phyloP scores from a whole-genome alignment of 2,113 vertebrate genomes.

The Hydropotes inermis region DNA sequence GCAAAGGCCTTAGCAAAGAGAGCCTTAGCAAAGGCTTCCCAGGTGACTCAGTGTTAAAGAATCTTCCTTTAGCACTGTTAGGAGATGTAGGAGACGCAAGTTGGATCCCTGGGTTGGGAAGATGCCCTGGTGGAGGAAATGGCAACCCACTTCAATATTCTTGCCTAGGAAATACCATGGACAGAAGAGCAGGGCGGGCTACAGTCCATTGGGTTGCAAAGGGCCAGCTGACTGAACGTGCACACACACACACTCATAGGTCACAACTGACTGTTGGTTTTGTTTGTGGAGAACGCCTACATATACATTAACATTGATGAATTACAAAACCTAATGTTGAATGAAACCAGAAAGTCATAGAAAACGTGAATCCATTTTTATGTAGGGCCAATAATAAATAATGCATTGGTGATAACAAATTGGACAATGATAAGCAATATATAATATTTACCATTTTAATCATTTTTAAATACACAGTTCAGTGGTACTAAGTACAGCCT shows the following conservation, averaged over 20 bases:
- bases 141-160: neutral
- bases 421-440: neutral
- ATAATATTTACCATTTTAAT: neutral
- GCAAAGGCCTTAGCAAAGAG: neutral
- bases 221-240: neutral
- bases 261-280: neutral
- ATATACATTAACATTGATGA: neutral
- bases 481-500: neutral
- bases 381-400: neutral
- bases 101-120: neutral
- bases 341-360: neutral
- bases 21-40: neutral
- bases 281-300: neutral
- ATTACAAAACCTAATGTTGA: neutral
- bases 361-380: neutral
- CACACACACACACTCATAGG: neutral
- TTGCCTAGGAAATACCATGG: neutral
- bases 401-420: neutral
- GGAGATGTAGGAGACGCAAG: neutral
- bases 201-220: neutral
- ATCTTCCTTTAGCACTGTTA: neutral
- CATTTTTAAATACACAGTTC: neutral
- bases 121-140: neutral
- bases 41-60: neutral
- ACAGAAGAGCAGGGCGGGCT: neutral